Percentiles rank a stretch among this genome's conserved stretches.
phyloP scores from a whole-genome alignment of 2,888 invertebrate species.

The Trilocha varians region DNA sequence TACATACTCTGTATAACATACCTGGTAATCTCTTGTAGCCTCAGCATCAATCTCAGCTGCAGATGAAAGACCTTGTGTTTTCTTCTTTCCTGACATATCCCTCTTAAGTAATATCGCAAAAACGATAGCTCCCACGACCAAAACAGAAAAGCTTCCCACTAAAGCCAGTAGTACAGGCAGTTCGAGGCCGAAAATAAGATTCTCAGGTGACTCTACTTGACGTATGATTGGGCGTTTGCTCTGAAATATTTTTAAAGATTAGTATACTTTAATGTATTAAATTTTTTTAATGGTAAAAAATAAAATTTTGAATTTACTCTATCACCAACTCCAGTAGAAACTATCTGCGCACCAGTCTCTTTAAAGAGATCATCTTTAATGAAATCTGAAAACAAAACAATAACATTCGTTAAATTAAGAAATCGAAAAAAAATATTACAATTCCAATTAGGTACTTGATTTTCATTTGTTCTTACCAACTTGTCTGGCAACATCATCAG shows the following conservation, averaged over 20 bases:
- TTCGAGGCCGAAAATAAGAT: constrained; percentile 35
- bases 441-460: background rate
- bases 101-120: constrained; percentile 77
- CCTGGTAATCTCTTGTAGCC: constrained; percentile 94
- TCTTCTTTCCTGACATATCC: constrained; percentile 84
- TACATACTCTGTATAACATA: no score
- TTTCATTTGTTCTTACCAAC: constrained; percentile 68
- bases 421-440: background rate
- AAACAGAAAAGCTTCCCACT: constrained; percentile 48
- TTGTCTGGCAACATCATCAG: constrained; percentile 76
- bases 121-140: constrained; percentile 49
- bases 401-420: no score
- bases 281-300: background rate
- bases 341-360: constrained; percentile 78
- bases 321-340: constrained; percentile 85
- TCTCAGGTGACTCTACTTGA: constrained; percentile 1
- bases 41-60: constrained; percentile 81
- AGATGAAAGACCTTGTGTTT: constrained; percentile 82
- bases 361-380: constrained; percentile 79
- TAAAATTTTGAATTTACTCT: constrained; percentile 68
- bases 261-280: background rate
- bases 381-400: constrained; percentile 56
- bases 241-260: no score
- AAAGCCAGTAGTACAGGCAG: constrained; percentile 50
- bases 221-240: constrained; percentile 1